A percentile compares a stretch with the other conserved stretches of the same genome.
Evolutionary conservation across 2,113 vertebrate species (phyloP).

Genomic region (Scalopus aquaticus): DNA sequence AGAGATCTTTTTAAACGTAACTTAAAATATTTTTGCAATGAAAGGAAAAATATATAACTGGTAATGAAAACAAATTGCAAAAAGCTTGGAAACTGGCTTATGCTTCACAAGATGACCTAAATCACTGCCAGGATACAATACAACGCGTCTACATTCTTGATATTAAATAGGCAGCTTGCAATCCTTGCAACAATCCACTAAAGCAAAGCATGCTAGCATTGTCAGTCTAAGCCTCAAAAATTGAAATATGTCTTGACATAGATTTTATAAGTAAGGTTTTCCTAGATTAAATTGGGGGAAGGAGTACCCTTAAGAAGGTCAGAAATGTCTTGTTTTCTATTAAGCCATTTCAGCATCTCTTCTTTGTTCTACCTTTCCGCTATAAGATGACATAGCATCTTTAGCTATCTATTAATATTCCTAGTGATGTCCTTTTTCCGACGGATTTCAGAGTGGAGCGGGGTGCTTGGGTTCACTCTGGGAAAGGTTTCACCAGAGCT

Average conservation of each 20-base stretch:
- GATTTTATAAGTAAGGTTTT: background rate
- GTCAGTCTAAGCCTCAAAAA: background rate
- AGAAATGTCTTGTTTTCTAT: background rate
- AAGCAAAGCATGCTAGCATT: background rate
- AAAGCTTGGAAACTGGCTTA: background rate
- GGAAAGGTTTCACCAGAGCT: no score
- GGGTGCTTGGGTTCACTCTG: no score
- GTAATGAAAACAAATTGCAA: background rate
- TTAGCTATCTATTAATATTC: background rate
- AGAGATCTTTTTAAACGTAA: background rate
- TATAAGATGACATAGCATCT: background rate
- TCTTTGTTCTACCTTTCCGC: background rate
- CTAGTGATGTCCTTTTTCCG: no score
- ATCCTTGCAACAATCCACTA: background rate
- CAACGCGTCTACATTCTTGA: background rate
- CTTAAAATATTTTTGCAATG: background rate
- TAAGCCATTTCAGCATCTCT: background rate
- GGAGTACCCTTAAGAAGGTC: conserved; percentile 4
- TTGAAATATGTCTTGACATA: background rate
- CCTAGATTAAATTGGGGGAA: background rate
- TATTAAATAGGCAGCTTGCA: background rate
- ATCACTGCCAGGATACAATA: background rate
- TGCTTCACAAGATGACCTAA: background rate
- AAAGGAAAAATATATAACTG: background rate
- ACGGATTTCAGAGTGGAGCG: no score